Evolutionary conservation across 2,797 vertebrate genomes (phyloP).

Genomic region (Enteromius viviparus): DNA sequence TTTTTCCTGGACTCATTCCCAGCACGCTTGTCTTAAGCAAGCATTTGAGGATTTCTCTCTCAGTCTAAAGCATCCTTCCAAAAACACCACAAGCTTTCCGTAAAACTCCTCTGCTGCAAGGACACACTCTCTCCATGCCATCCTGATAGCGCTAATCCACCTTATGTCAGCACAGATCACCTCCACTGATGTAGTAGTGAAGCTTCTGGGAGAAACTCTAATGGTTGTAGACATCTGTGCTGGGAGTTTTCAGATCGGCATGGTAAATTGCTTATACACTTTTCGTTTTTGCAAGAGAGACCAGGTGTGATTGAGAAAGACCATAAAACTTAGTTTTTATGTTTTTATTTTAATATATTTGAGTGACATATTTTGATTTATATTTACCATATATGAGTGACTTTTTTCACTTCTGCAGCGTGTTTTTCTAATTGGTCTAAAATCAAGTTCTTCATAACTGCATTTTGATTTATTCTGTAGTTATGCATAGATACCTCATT

Average conservation of each 20-base stretch:
- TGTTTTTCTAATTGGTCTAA: not conserved
- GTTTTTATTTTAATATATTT: not conserved
- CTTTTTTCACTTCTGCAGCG: not conserved
- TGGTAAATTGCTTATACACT: slow-evolving; percentile 15
- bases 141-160: slow-evolving; percentile 33
- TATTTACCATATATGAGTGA: not conserved
- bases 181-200: slow-evolving; percentile 11
- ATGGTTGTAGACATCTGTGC: slow-evolving; percentile 1
- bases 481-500: not conserved
- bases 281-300: not conserved
- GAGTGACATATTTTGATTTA: not conserved
- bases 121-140: slow-evolving; percentile 22
- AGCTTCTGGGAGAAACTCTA: not conserved
- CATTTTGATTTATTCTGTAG: not conserved
- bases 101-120: not conserved
- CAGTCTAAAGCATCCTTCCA: slow-evolving; percentile 51
- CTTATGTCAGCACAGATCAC: slow-evolving; percentile 25
- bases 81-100: slow-evolving; percentile 26
- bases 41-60: slow-evolving; percentile 48
- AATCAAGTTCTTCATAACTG: not conserved
- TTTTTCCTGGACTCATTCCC: slow-evolving; percentile 45
- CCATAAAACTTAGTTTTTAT: not conserved
- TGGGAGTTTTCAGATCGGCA: not conserved
- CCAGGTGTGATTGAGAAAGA: slow-evolving; percentile 1
- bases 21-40: slow-evolving; percentile 34